Evolutionary conservation across 2,797 vertebrate genomes (phyloP), one percentile per base, ranked within the genome.

Genomic region (Lepidocolaptes lacrymiger): DNA sequence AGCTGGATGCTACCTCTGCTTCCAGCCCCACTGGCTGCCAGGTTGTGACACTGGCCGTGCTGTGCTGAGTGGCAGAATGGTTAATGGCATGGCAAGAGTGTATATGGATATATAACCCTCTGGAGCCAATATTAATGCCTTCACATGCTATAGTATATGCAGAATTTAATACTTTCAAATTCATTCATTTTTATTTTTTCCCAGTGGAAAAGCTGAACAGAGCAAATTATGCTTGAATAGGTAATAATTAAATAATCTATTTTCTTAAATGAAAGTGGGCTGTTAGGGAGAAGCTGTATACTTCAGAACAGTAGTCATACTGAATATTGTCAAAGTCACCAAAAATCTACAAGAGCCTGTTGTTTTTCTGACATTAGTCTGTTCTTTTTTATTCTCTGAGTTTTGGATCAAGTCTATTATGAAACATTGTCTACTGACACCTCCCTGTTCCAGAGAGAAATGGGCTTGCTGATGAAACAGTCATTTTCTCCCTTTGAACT

Each of bases 401-500:
- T 77, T 95, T 88, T 86, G 24, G 9, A 62, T 59, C 24, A 48
- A 78, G 62, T 48, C 73, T 44, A n/a, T 76, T 89, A 72, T 59
- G 58, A 74, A 92, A 77, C 43, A 36, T 32, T 74, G 63, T 76
- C 86, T 95, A 37, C 46, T 55, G 54, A 85, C 82, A 93, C 39
- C 12, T 44, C n/a, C 43, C 8, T 79, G 43, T 68, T 88, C 55
- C 62, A 73, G 66, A 81, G 84, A 90, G 68, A 80, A 87, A 58
- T 41, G 73, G 58, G 19, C 26, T 94, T 85, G 32, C 54, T 72
- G 78, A 85, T 88, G 88, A 85, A 95, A 89, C 32, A 90, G 76
- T 75, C 6, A 39, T 91, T 93, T 96, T 93, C 69, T 86, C 58
- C 55, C 69, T 88, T 78, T 84, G 73, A 91, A 78, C 55, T 93